phyloP scores from a whole-genome alignment of 2,797 vertebrate genomes.

The Bucorvus abyssinicus region DNA sequence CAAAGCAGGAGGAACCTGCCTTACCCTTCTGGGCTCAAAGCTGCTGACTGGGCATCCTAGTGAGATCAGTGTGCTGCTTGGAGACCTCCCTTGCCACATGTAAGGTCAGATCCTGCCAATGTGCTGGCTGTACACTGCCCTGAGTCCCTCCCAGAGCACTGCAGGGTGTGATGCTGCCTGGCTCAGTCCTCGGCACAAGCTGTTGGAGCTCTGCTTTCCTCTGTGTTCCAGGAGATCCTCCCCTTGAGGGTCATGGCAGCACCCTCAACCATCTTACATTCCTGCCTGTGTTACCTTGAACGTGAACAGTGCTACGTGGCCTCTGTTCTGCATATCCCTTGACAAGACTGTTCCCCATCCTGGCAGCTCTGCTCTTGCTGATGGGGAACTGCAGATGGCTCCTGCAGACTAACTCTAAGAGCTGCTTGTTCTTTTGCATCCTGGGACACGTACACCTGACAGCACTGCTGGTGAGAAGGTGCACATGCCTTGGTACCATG shows the following conservation, averaged over 20 bases:
- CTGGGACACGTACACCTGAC: background rate
- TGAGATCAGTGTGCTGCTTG: constrained; percentile 85
- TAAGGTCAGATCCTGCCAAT: constrained; percentile 68
- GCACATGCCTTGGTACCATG: background rate
- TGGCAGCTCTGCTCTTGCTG: background rate
- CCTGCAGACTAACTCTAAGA: background rate
- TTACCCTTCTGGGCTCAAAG: constrained; percentile 86
- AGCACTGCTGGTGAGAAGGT: background rate
- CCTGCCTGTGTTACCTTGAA: background rate
- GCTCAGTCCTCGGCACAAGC: background rate
- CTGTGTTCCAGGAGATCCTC: background rate
- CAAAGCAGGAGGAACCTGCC: constrained; percentile 87
- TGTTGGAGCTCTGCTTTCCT: background rate
- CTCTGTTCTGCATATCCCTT: background rate
- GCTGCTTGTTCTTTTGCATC: background rate
- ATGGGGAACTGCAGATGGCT: background rate
- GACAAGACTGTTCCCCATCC: background rate
- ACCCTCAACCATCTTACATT: background rate
- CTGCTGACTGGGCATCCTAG: constrained; percentile 86
- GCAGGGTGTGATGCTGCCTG: background rate
- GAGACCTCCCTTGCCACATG: constrained; percentile 87
- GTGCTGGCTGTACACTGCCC: background rate
- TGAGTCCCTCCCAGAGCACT: background rate
- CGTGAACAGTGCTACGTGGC: background rate
- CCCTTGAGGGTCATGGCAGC: background rate